Evolutionary conservation across 2,888 invertebrate genomes (phyloP), one percentile per base, ranked within the genome.

Genomic region (Axea sp.): DNA sequence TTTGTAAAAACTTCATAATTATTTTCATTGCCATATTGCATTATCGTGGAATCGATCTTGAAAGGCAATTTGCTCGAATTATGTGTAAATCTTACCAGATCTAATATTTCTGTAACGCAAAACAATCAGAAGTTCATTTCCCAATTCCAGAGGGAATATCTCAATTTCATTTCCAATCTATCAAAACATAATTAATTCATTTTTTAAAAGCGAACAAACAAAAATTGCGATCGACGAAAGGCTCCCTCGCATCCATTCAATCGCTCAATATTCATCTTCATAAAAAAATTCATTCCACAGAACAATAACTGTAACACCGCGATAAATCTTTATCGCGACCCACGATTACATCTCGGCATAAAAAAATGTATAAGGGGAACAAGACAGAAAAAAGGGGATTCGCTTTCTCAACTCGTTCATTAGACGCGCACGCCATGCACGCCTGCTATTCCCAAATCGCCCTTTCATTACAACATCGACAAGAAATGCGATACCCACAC

Each of bases 391-490:
- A 19, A 17, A 3, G 24, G 17, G 41, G 26, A 57, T 67, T 68
- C 57, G 69, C 37, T 43, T 51, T 8, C 22, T 45, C 59, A 35
- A 7, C 19, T 60, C 45, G 60, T 71, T 62, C 28, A 71, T 71
- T 71, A 71, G 33, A 33, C 55, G 62, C 55, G 62, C 71, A 62
- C 39, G 49, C 47, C 71, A 62, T 62, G 60, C 53, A 60, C 60
- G 59, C 37, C 39, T 53, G 41, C 47, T 22, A 62, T 71, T 71
- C 62, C 62, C 71, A 71, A 71, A 71, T 71, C 71, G 71, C 62
- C 62, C 55, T 55, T 62, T 62, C 47, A 71, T 71, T 71, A 55
- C 55, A 41, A 47, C 62, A 62, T 71, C 62, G 71, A 28, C 55
- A 55, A 62, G 71, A 62, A 71, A 71, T 26, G 62, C 62, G 71